Conservation (phyloP, 2,888 invertebrate species). For the Pilophorus perplexus region DNA sequence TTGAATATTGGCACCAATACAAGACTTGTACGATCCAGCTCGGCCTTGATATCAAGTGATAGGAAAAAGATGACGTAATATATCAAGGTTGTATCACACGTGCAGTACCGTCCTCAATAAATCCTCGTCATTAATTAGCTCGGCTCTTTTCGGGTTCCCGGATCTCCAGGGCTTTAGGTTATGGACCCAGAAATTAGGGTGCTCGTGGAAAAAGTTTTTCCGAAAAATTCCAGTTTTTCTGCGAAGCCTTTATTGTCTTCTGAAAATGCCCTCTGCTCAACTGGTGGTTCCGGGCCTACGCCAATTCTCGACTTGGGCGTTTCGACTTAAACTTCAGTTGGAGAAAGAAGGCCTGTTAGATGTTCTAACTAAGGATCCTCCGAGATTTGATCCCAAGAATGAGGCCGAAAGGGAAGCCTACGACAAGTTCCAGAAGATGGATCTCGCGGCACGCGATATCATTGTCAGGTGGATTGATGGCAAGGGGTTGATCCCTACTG, state of each 20-base stretch:
- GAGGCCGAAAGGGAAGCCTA: not conserved
- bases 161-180: too few species aligned
- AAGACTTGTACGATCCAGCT: too few species aligned
- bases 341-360: conserved; percentile 1
- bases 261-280: not conserved
- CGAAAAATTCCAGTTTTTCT: too few species aligned
- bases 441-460: not conserved
- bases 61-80: not conserved
- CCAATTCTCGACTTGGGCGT: not conserved
- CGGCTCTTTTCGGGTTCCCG: too few species aligned
- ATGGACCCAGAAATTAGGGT: too few species aligned
- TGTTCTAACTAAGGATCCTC: conserved; percentile 1
- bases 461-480: conserved; percentile 1
- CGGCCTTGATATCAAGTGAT: too few species aligned
- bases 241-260: too few species aligned
- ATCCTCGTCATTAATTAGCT: too few species aligned
- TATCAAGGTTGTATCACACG: too few species aligned
- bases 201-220: too few species aligned
- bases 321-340: not conserved
- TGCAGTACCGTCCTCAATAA: too few species aligned
- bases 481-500: not conserved
- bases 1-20: not conserved
- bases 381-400: not conserved
- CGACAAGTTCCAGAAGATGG: not conserved
- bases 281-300: not conserved